Base-by-base conservation (phyloP, 2,888 invertebrate species). In the Asteroscopus sphinx region DNA sequence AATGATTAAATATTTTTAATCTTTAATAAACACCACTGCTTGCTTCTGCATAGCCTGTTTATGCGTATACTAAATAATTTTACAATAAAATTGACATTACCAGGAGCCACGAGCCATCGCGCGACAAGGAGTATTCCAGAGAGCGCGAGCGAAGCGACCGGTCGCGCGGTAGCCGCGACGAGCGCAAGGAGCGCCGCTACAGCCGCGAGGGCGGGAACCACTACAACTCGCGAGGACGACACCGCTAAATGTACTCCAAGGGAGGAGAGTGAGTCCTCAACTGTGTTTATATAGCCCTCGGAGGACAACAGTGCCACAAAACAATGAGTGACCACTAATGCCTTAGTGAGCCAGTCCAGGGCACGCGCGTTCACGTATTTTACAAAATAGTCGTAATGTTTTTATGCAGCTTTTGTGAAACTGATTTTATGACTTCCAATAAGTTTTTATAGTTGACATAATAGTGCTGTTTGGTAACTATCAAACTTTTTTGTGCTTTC, bases 111-210 rank as follows among this genome's bases (percentile, higher is more conserved):
- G 73, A 74, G 36, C 7, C 76, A 21, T 59, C 69, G 1, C 86
- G 89, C 1, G 92, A 92, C 39, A 92, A 92, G 56, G 92, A 93
- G 52, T 80, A 83, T 69, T 73, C 84, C 3, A 87, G 93, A n/a
- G 92, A 92, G 15, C 87, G 91, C 8, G 92, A 91, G 16, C 80
- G 92, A 0, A 87, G 91, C 47, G 91, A 91, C 42, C 64, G 86
- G 33, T 81, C 90, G 13, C 89, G 92, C 49, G 88, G 88, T 47
- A 74, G 60, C 26, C 88, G 88, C 25, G 86, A 81, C 47, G 90
- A 88, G 11, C 85, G 88, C 55, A 90, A 90, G 70, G 90, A 92
- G 72, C 88, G 93, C 3, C 89, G 93, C 32, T 92, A 92, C 88
- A 92, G 92, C 46, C 91, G 92, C 68, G 93, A 93, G 11, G 76